phyloP scores from a whole-genome alignment of 2,888 invertebrate genomes.

The Mycogona germanica region DNA sequence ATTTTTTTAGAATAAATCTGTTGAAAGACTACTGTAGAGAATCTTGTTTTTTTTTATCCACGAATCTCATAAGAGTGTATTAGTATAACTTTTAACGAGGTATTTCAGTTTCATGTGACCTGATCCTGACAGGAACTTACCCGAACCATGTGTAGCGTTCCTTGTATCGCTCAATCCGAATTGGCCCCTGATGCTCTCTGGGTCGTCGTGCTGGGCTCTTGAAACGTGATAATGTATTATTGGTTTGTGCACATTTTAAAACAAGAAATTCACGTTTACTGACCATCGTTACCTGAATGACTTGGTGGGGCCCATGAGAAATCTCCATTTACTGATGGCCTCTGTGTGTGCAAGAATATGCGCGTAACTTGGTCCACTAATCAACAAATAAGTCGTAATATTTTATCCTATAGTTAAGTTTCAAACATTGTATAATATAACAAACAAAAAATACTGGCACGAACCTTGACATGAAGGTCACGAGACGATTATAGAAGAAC shows the following conservation, averaged over 20 bases:
- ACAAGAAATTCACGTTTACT: too few species aligned
- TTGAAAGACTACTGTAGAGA: too few species aligned
- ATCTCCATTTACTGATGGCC: constrained; percentile 68
- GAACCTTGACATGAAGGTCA: constrained; percentile 74
- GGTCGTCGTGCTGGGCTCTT: constrained; percentile 62
- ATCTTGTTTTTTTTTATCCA: too few species aligned
- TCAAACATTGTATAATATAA: constrained; percentile 18
- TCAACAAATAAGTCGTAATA: too few species aligned
- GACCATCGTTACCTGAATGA: constrained; percentile 42
- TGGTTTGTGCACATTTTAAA: too few species aligned
- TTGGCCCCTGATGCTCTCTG: constrained; percentile 62
- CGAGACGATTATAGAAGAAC: constrained; percentile 69
- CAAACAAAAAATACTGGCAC: too few species aligned
- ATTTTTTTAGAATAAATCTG: too few species aligned
- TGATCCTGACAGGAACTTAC: constrained; percentile 38
- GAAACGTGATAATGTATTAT: constrained; percentile 38
- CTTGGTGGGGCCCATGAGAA: constrained; percentile 81
- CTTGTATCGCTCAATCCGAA: constrained; percentile 89
- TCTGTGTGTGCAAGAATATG: constrained; percentile 62
- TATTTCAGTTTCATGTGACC: neutral
- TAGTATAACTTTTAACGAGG: too few species aligned
- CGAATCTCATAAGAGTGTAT: too few species aligned
- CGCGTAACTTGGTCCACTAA: constrained; percentile 72
- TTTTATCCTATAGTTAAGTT: too few species aligned
- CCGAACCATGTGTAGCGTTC: constrained; percentile 90